A percentile compares a stretch with the other conserved stretches of the same genome.
These are phyloP conservation scores for Panurus biarmicus DNA, from an alignment of 2,113 vertebrate species.

Conservation along the genomic window DNA sequence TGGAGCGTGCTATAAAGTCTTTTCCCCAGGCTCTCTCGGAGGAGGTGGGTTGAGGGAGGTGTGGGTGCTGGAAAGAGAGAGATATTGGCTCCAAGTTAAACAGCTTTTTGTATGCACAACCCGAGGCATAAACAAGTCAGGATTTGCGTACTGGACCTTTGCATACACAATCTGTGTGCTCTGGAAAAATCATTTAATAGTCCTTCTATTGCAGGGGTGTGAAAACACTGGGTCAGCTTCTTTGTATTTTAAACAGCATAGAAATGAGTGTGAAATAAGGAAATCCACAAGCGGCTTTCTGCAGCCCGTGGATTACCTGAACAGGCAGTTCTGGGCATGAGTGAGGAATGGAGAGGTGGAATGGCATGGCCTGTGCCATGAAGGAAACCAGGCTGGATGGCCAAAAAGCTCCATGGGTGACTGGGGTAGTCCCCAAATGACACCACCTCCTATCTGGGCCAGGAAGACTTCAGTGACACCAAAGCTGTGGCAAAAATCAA, in stretches of 20 bases:
- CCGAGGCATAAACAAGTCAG: conserved; percentile 55
- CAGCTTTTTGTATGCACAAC: conserved; percentile 60
- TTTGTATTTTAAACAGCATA: conserved; percentile 9
- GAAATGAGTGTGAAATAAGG: conserved; percentile 24
- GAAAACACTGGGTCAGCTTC: conserved; percentile 53
- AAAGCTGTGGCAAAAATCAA: background rate
- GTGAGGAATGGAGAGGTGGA: background rate
- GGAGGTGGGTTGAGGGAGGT: conserved; percentile 43
- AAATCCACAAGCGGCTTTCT: background rate
- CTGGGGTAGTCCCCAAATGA: rapidly evolving
- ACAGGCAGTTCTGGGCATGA: background rate
- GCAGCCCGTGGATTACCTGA: background rate
- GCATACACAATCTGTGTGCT: conserved; percentile 28
- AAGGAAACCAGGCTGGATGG: background rate
- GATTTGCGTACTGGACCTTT: conserved; percentile 56
- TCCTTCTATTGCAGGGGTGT: background rate
- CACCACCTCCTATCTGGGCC: background rate
- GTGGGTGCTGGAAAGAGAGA: conserved; percentile 55
- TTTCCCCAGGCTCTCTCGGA: conserved; percentile 27
- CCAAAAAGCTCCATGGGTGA: background rate
- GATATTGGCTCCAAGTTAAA: conserved; percentile 52
- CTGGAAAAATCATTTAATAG: conserved; percentile 25
- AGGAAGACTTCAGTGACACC: background rate
- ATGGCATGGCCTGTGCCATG: background rate
- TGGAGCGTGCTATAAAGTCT: background rate